phyloP scores from a whole-genome alignment of 1,140 invertebrate genomes.

The Rhynchophorus ferrugineus region DNA sequence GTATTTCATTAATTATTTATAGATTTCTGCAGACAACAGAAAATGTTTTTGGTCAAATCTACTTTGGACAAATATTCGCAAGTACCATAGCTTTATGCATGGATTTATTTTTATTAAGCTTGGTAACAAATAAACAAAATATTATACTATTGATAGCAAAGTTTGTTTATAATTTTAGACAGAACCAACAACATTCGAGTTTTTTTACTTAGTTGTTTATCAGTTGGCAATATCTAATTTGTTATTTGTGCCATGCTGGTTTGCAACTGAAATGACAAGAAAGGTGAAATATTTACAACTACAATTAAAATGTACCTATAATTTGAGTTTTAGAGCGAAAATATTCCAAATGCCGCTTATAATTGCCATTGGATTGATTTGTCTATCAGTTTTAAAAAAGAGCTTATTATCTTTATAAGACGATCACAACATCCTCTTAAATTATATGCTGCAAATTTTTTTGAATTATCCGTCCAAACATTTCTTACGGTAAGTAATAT shows the following conservation, averaged over 20 bases:
- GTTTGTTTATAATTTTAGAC: no score
- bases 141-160: no score
- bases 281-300: background rate
- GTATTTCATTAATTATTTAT: background rate
- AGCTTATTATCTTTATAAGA: constrained; percentile 6
- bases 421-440: constrained; percentile 6
- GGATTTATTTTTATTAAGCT: constrained; percentile 10
- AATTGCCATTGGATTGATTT: constrained; percentile 5
- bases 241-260: constrained; percentile 3
- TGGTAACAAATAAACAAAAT: constrained; percentile 7
- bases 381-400: constrained; percentile 4
- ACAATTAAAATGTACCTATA: background rate
- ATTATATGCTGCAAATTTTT: constrained; percentile 6
- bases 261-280: constrained; percentile 5
- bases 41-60: constrained; percentile 9
- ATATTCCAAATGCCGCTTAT: constrained; percentile 6
- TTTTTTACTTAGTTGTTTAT: background rate
- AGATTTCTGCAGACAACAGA: constrained; percentile 8
- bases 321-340: constrained; percentile 10
- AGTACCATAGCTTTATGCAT: constrained; percentile 9
- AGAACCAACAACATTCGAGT: constrained; percentile 6
- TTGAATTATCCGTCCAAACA: constrained; percentile 11
- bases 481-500: constrained; percentile 11
- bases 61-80: constrained; percentile 12
- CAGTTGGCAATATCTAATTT: constrained; percentile 1